Evolutionary conservation across 2,113 vertebrate genomes (phyloP).

Genomic region (Ibidorhyncha struthersii): DNA sequence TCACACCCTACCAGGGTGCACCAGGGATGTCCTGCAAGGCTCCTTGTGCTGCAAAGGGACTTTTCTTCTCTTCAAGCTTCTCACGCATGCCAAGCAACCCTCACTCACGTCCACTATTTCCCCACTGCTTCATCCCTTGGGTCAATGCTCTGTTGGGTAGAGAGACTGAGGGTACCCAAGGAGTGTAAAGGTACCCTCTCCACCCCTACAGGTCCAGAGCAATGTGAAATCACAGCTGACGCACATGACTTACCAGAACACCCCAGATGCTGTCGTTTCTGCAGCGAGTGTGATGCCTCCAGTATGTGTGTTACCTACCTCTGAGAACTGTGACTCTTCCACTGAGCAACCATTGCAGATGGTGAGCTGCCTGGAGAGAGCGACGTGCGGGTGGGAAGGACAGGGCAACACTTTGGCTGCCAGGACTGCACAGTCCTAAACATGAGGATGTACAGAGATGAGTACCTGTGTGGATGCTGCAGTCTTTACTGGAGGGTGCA

Average conservation of each 20-base stretch:
- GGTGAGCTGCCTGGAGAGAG: not conserved
- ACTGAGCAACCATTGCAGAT: not conserved
- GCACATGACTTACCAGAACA: not conserved
- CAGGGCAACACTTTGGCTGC: not conserved
- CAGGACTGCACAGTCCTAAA: not conserved
- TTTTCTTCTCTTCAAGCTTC: not conserved
- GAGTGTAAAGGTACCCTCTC: too few species aligned
- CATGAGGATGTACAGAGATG: not conserved
- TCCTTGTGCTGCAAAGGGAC: not conserved
- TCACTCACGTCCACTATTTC: fast-evolving
- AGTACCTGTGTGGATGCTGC: not conserved
- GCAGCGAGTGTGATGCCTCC: not conserved
- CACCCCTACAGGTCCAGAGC: not conserved
- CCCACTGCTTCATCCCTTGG: not conserved
- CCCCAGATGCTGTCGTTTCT: fast-evolving
- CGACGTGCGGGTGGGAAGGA: not conserved
- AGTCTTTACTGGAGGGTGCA: not conserved
- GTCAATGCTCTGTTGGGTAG: not conserved
- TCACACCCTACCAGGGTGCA: not conserved
- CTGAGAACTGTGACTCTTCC: not conserved
- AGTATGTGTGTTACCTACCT: not conserved
- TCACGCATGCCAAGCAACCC: not conserved
- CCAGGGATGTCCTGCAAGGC: not conserved
- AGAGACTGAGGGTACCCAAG: not conserved
- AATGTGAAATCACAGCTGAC: not conserved